These are phyloP conservation scores for Gulo gulo DNA, from an alignment of 2,113 vertebrate genomes.

Conservation along the genomic window DNA sequence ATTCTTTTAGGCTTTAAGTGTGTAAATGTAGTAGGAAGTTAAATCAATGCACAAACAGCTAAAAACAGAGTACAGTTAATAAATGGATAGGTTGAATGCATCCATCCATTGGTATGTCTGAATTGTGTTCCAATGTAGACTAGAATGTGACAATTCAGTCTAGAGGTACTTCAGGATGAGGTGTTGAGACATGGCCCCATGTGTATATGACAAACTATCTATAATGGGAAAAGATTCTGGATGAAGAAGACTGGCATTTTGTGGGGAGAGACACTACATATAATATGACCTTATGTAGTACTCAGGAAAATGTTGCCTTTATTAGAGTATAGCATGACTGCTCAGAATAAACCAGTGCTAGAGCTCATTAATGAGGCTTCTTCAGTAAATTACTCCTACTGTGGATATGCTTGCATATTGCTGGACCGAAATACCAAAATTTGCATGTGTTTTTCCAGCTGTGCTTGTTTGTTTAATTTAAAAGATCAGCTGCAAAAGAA, in stretches of 20 bases:
- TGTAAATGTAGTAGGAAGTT: not conserved
- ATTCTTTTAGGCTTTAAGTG: not conserved
- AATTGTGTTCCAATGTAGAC: not conserved
- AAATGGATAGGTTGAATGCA: not conserved
- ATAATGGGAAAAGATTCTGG: not conserved
- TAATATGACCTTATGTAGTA: not conserved
- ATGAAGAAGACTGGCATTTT: not conserved
- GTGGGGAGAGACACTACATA: not conserved
- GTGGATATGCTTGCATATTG: slow-evolving; percentile 31
- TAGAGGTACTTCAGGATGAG: not conserved
- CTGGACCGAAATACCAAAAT: slow-evolving; percentile 55
- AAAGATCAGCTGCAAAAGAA: slow-evolving; percentile 63
- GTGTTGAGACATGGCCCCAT: not conserved
- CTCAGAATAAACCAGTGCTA: slow-evolving; percentile 43
- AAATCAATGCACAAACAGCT: not conserved
- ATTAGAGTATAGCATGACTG: slow-evolving; percentile 7
- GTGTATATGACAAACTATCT: not conserved
- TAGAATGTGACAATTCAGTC: not conserved
- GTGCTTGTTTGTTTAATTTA: slow-evolving; percentile 59
- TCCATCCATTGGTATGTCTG: not conserved
- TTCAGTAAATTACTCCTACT: slow-evolving; percentile 65
- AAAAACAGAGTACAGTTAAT: not conserved
- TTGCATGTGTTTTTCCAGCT: slow-evolving; percentile 56
- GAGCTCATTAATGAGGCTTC: slow-evolving; percentile 73
- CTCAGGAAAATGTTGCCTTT: slow-evolving; percentile 13